These are phyloP conservation scores for Thelaira solivaga DNA, from an alignment of 2,888 invertebrate genomes.

Conservation along the genomic window DNA sequence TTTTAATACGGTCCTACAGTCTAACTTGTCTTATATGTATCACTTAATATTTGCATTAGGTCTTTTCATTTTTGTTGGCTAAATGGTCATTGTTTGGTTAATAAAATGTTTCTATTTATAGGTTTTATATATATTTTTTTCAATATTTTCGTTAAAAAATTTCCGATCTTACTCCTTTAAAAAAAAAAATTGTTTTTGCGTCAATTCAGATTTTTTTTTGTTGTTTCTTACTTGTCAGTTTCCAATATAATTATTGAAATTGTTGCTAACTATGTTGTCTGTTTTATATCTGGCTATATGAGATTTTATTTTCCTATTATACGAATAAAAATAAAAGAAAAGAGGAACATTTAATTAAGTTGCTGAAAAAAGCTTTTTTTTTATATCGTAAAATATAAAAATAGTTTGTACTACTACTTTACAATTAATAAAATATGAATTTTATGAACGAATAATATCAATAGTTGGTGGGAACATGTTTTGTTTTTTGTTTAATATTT, in stretches of 20 bases:
- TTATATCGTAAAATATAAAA: too few relatives aligned
- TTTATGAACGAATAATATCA: not conserved
- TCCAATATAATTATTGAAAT: conserved; percentile 48
- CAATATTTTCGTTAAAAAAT: not conserved
- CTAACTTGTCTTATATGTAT: too few relatives aligned
- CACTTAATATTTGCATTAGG: too few relatives aligned
- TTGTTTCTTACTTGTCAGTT: conserved; percentile 1
- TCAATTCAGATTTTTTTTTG: not conserved
- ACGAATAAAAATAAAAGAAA: not conserved
- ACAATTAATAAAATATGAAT: not conserved
- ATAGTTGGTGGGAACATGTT: too few relatives aligned
- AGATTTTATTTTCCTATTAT: conserved; percentile 57
- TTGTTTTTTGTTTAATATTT: too few relatives aligned
- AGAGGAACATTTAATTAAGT: conserved; percentile 14
- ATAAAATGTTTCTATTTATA: too few relatives aligned
- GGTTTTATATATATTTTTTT: too few relatives aligned
- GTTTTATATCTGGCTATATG: conserved; percentile 18
- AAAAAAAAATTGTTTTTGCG: not conserved
- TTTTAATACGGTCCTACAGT: too few relatives aligned
- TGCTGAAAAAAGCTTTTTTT: too few relatives aligned
- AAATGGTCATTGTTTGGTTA: too few relatives aligned
- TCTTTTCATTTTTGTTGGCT: too few relatives aligned
- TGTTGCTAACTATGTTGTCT: conserved; percentile 31
- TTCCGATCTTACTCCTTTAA: conserved; percentile 1
- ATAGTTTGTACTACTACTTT: not conserved